Conservation (phyloP, 1,140 invertebrate species). For the Lepidotrigona ventralis region DNA sequence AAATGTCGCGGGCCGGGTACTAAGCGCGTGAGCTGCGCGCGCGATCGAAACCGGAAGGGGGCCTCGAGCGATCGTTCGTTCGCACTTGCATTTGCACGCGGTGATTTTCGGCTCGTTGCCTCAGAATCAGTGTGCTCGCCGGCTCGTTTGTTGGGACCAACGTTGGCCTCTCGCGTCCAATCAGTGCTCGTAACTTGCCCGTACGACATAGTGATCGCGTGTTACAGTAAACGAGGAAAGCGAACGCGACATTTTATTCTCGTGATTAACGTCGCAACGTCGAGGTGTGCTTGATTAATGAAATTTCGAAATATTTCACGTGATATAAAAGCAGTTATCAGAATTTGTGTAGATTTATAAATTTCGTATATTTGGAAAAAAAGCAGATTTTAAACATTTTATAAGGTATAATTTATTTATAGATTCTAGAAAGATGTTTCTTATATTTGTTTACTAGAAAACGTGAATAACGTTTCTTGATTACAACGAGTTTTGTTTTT, state of each 20-base stretch:
- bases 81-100: conserved; percentile 21
- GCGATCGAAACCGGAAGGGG: conserved; percentile 54
- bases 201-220: background rate
- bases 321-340: background rate
- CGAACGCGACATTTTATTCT: background rate
- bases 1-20: conserved; percentile 52
- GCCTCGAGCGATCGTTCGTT: conserved; percentile 47
- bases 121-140: too few relatives aligned
- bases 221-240: background rate
- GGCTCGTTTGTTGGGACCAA: background rate
- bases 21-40: conserved; percentile 61
- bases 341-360: too few relatives aligned
- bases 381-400: too few relatives aligned
- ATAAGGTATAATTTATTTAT: too few relatives aligned
- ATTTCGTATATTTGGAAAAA: too few relatives aligned
- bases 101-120: conserved; percentile 10
- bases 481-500: too few relatives aligned
- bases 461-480: too few relatives aligned
- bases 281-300: background rate
- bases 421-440: too few relatives aligned
- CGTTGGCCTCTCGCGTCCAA: background rate
- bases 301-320: background rate
- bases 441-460: too few relatives aligned
- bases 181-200: background rate
- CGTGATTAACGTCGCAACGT: background rate